Evolutionary conservation across 2,888 invertebrate genomes (phyloP), one percentile per base, ranked within the genome.

Genomic region (Hypomecis atomaria): DNA sequence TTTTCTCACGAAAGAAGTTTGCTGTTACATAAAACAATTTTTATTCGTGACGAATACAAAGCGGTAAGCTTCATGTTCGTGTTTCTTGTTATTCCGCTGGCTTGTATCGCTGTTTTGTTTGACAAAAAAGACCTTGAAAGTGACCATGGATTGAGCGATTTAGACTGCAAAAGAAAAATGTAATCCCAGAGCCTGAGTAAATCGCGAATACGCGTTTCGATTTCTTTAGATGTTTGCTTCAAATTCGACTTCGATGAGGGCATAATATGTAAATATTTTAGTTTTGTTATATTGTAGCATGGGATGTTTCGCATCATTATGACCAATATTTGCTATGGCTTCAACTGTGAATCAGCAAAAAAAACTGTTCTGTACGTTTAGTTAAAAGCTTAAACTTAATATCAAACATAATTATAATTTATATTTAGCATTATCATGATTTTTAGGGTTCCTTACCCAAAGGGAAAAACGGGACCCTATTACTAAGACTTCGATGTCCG

Each of bases 1-100:
- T 37, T 54, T 42, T 33, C 44, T 42, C 36, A 58, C 34, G 33
- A 37, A 58, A 33, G 53, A 54, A 38, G 11, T 11, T 62, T 33
- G 45, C 62, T 45, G 13, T 34, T 59, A 57, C 11, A 36, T 42
- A 45, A 50, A 50, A 52, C 59, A 59, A 45, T 50, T 63, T 56
- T 59, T 50, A 49, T 45, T 59, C 59, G 55, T 66, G 67, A 66
- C 66, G 69, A 71, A 75, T 68, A 69, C 66, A 65, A 69, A 69
- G 67, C 66, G 65, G 62, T 38, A 56, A 63, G 56, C 61, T 72
- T 71, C 64, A 70, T 68, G 11, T 57, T 70, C 66, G 67, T 75
- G 70, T 73, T 76, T 75, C 56, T 57, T 53, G 62, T 58, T 49
- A 49, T 54, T 48, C 43, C 43, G 53, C 33, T 13, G 53, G 45